These are phyloP conservation scores for Diogma glabrata DNA, from an alignment of 2,888 invertebrate species.

Conservation along the genomic window DNA sequence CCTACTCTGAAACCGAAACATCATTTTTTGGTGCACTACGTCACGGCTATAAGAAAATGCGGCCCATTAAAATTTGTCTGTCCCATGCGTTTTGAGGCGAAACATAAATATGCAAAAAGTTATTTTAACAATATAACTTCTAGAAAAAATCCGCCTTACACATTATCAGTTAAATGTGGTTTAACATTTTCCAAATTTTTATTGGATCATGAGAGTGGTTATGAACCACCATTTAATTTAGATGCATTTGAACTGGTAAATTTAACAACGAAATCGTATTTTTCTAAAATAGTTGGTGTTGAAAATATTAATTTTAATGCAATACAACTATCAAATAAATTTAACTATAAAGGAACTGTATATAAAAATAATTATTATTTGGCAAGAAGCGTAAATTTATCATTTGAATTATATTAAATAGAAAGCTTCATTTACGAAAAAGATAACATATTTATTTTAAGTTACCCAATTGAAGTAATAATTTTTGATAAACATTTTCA, in stretches of 20 bases:
- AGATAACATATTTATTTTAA: slow-evolving; percentile 9
- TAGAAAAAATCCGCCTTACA: neutral
- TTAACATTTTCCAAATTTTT: neutral
- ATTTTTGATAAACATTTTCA: slow-evolving; percentile 11
- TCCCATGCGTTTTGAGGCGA: too few relatives aligned
- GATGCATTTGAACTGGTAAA: neutral
- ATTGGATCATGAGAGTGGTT: neutral
- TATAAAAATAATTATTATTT: slow-evolving; percentile 14
- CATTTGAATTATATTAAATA: slow-evolving; percentile 14
- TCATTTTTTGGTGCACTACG: slow-evolving; percentile 16
- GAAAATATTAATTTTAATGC: slow-evolving; percentile 8
- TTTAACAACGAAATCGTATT: slow-evolving; percentile 3
- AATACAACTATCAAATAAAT: slow-evolving; percentile 6
- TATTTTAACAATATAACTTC: neutral
- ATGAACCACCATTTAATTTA: neutral
- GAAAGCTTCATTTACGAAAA: slow-evolving; percentile 10
- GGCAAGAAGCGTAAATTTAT: neutral
- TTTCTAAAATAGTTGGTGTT: slow-evolving; percentile 6
- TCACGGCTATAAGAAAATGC: slow-evolving; percentile 15
- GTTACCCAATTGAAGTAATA: slow-evolving; percentile 7
- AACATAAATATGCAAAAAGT: neutral
- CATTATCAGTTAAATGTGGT: neutral
- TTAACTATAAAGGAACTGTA: slow-evolving; percentile 12
- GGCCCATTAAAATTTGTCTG: slow-evolving; percentile 15
- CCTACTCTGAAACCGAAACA: slow-evolving; percentile 16